Conservation (phyloP, 2,113 vertebrate genomes). For the Terrapene triunguis region DNA sequence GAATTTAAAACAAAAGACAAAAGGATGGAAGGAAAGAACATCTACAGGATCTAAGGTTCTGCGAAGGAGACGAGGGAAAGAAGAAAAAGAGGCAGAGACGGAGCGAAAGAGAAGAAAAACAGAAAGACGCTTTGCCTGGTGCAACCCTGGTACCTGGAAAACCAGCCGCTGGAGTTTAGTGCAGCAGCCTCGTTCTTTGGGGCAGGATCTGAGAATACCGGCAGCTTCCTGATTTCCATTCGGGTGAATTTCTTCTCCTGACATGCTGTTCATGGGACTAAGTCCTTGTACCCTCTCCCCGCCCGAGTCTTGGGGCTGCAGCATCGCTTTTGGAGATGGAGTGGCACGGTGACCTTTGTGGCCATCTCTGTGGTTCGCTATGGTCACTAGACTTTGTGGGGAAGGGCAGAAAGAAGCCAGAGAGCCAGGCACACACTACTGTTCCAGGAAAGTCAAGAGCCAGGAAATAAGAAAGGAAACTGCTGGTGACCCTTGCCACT, state of each 20-base stretch:
- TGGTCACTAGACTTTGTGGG: slow-evolving; percentile 56
- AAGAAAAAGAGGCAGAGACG: slow-evolving; percentile 42
- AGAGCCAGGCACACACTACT: slow-evolving; percentile 54
- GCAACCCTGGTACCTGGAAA: slow-evolving; percentile 83
- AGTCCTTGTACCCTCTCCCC: slow-evolving; percentile 69
- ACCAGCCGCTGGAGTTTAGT: slow-evolving; percentile 81
- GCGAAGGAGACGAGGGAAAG: slow-evolving; percentile 41
- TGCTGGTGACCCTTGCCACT: slow-evolving; percentile 71
- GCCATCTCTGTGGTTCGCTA: slow-evolving; percentile 72
- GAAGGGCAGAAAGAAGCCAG: slow-evolving; percentile 64
- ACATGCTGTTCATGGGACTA: slow-evolving; percentile 75
- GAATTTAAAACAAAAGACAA: slow-evolving; percentile 76
- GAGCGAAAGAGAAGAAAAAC: slow-evolving; percentile 20
- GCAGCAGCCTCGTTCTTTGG: slow-evolving; percentile 76
- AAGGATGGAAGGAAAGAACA: slow-evolving; percentile 74
- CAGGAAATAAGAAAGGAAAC: slow-evolving; percentile 76
- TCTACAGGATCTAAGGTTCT: slow-evolving; percentile 69
- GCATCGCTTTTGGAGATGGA: slow-evolving; percentile 70
- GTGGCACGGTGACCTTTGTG: slow-evolving; percentile 48
- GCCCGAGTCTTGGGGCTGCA: slow-evolving; percentile 76
- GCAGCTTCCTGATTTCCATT: slow-evolving; percentile 80
- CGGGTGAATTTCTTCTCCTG: slow-evolving; percentile 74
- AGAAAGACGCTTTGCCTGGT: slow-evolving; percentile 78
- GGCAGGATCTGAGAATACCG: slow-evolving; percentile 76
- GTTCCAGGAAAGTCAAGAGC: slow-evolving; percentile 74